Percentiles rank a stretch among this genome's conserved stretches.
phyloP scores from a whole-genome alignment of 2,113 vertebrate species.

The Tenrec ecaudatus region DNA sequence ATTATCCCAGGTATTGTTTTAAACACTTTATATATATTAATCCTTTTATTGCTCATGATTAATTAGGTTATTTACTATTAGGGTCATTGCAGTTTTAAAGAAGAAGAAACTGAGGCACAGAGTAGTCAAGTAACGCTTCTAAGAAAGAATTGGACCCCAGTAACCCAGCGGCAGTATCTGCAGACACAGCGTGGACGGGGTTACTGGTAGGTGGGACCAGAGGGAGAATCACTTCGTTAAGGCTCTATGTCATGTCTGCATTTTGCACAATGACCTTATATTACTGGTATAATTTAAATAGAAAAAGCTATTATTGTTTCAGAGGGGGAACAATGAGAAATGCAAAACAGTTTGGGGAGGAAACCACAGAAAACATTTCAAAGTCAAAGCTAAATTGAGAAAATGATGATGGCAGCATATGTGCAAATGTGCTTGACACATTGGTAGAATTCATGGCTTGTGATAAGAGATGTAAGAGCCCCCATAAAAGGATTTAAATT shows the following conservation, averaged over 20 bases:
- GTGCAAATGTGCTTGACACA: too few relatives aligned
- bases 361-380: constrained; percentile 21
- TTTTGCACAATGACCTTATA: background rate
- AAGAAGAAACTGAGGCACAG: constrained; percentile 14
- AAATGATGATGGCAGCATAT: too few relatives aligned
- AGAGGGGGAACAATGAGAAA: background rate
- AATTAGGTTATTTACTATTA: background rate
- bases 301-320: background rate
- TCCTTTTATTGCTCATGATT: background rate
- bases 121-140: background rate
- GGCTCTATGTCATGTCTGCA: background rate
- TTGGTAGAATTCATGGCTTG: too few relatives aligned
- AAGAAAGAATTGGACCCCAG: background rate
- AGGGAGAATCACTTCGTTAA: background rate
- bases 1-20: background rate
- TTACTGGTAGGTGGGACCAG: too few relatives aligned
- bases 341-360: background rate
- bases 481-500: too few relatives aligned
- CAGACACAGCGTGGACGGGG: background rate
- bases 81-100: background rate
- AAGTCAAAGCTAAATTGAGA: background rate
- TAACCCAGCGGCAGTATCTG: background rate
- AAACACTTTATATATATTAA: background rate
- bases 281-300: background rate
- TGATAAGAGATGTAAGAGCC: too few relatives aligned